Conservation (phyloP, 2,113 vertebrate species). For the Promerops cafer region DNA sequence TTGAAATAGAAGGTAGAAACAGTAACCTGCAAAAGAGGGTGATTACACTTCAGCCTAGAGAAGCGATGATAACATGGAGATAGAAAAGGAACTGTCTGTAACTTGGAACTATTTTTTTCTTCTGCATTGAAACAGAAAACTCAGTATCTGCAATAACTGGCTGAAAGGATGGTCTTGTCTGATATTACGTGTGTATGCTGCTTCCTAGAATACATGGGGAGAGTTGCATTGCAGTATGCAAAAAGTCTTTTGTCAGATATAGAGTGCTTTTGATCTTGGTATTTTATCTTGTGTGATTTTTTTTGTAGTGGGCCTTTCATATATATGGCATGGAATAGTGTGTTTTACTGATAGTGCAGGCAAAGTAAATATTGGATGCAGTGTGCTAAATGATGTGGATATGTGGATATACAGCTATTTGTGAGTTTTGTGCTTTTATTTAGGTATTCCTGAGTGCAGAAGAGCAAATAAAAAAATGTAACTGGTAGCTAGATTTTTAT, state of each 20-base stretch:
- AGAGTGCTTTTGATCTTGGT: not conserved
- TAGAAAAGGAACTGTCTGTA: not conserved
- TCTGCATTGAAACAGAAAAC: conserved; percentile 1
- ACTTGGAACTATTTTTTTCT: conserved; percentile 19
- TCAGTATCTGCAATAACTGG: not conserved
- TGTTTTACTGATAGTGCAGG: not conserved
- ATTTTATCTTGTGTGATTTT: conserved; percentile 23
- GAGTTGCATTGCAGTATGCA: conserved; percentile 11
- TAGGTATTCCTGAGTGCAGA: not conserved
- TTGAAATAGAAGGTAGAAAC: conserved; percentile 35
- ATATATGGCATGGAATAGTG: not conserved
- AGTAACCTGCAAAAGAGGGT: not conserved
- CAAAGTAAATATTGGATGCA: not conserved
- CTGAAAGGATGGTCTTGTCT: conserved; percentile 22
- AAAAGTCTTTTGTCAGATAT: conserved; percentile 5
- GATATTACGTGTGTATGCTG: not conserved
- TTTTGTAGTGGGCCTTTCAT: conserved; percentile 6
- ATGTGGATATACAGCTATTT: not conserved
- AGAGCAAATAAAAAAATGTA: not conserved
- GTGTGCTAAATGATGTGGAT: not conserved
- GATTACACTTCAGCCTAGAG: not conserved
- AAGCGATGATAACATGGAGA: not conserved
- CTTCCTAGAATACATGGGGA: not conserved
- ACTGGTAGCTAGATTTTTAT: not conserved
- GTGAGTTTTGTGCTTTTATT: not conserved